Percentiles rank a stretch among this genome's conserved stretches.
Evolutionary conservation across 2,797 vertebrate species (phyloP).

Genomic region (Gallirallus australis): DNA sequence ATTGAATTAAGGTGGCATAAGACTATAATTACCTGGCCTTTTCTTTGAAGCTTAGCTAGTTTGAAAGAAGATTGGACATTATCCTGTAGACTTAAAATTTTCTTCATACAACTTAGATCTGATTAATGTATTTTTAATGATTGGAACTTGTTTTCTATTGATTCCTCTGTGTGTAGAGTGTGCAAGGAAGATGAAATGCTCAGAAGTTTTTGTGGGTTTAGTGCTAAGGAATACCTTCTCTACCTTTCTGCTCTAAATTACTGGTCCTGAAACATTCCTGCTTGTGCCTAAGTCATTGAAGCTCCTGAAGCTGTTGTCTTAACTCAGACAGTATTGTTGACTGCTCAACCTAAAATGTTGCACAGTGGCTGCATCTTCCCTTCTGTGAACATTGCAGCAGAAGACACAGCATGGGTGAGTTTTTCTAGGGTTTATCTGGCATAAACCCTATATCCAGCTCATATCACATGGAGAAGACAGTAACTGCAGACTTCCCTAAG

Average conservation of each 20-base stretch:
- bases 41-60: not conserved
- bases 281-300: not conserved
- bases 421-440: not conserved
- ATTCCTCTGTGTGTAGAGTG: not conserved
- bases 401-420: not conserved
- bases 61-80: not conserved
- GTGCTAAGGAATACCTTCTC: not conserved
- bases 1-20: not conserved
- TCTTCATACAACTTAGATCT: not conserved
- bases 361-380: not conserved
- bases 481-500: not conserved
- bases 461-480: not conserved
- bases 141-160: not conserved
- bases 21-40: not conserved
- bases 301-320: not conserved
- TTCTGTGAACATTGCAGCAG: not conserved
- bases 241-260: not conserved
- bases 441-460: not conserved
- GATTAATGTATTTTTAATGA: not conserved
- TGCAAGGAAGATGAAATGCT: not conserved
- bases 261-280: not conserved
- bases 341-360: not conserved
- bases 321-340: not conserved
- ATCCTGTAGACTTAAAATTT: not conserved
- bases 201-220: not conserved